Conservation (phyloP, 35 echinoderm and acorn worm genomes). For the Amphiura filiformis region DNA sequence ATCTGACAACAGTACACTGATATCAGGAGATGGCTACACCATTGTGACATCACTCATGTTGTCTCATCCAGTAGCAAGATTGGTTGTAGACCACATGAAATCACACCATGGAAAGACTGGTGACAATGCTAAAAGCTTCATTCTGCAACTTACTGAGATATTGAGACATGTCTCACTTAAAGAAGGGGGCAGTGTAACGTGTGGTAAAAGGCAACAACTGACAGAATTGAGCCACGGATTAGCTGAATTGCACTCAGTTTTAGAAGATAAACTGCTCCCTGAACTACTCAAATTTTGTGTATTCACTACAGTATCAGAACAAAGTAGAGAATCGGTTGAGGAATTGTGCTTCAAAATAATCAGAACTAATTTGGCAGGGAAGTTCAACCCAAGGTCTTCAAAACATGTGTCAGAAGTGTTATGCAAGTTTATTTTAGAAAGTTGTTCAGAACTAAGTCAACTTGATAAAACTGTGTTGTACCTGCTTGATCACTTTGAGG, state of each 20-base stretch:
- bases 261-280: neutral
- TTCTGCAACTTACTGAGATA: slow-evolving; percentile 16
- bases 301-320: neutral
- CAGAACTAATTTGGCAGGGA: neutral
- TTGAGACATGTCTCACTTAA: neutral
- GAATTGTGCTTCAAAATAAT: slow-evolving; percentile 14
- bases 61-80: slow-evolving; percentile 27
- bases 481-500: neutral
- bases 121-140: slow-evolving; percentile 22
- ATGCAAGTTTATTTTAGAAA: neutral
- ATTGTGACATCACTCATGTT: slow-evolving; percentile 21
- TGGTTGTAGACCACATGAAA: slow-evolving; percentile 3
- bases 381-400: neutral
- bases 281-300: neutral
- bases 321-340: neutral
- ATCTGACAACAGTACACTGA: neutral
- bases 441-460: neutral
- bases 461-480: neutral
- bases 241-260: neutral
- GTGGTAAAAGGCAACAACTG: neutral
- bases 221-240: neutral
- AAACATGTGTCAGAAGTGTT: neutral
- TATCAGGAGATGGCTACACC: slow-evolving; percentile 28
- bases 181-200: neutral
- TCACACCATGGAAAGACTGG: slow-evolving; percentile 20